These are phyloP conservation scores for Pristionchus entomophagus DNA, from an alignment of 2,888 invertebrate genomes.

Conservation along the genomic window DNA sequence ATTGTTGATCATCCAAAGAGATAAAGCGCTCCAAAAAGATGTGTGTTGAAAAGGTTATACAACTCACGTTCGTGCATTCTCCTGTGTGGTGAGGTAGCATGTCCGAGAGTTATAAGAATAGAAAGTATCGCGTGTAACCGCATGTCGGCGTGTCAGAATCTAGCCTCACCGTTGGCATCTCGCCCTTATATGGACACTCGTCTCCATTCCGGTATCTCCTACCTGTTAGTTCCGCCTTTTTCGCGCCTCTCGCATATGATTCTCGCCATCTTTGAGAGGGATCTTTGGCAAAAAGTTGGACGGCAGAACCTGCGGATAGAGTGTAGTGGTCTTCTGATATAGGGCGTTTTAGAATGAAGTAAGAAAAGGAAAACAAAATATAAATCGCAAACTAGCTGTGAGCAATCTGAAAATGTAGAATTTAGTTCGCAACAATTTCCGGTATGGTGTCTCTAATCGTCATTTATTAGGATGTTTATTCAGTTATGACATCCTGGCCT, in stretches of 20 bases:
- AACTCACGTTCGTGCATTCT: slow-evolving; percentile 2
- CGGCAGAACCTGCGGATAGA: not conserved
- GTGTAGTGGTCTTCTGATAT: not conserved
- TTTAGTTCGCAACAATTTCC: not conserved
- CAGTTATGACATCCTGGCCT: not conserved
- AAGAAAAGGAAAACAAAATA: too few relatives aligned
- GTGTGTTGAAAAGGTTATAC: too few relatives aligned
- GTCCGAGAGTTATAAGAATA: not conserved
- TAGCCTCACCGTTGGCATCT: not conserved
- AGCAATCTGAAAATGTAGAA: too few relatives aligned
- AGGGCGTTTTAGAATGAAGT: too few relatives aligned
- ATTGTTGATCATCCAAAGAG: too few relatives aligned
- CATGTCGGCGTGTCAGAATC: slow-evolving; percentile 21
- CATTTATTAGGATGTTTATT: not conserved
- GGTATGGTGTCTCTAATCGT: not conserved
- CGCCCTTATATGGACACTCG: slow-evolving; percentile 31
- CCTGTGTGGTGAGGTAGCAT: not conserved
- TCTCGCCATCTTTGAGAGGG: not conserved
- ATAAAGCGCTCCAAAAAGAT: too few relatives aligned
- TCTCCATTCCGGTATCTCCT: not conserved
- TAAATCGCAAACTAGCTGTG: too few relatives aligned
- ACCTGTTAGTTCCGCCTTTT: slow-evolving; percentile 11
- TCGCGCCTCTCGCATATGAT: not conserved
- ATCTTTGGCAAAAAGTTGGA: not conserved
- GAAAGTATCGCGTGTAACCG: not conserved